These are phyloP conservation scores for Acanthosepion esculentum DNA, from an alignment of 2,888 invertebrate genomes.

Conservation along the genomic window DNA sequence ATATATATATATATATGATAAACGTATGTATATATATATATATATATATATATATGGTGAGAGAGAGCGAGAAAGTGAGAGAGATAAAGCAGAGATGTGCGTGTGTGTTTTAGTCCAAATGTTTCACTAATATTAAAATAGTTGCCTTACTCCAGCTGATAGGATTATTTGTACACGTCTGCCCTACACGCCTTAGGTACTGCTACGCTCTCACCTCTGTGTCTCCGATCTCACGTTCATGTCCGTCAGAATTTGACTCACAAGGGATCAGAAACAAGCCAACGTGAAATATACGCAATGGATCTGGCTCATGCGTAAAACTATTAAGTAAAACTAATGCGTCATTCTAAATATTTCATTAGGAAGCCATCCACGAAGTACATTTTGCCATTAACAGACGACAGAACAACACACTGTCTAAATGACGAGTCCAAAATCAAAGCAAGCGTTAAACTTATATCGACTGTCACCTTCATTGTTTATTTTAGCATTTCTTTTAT, in stretches of 20 bases:
- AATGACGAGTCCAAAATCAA: background rate
- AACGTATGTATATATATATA: no score
- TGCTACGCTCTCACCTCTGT: background rate
- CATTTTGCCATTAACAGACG: background rate
- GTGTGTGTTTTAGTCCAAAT: no score
- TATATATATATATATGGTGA: no score
- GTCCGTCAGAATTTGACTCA: background rate
- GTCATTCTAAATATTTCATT: background rate
- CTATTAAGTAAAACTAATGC: background rate
- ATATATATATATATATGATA: no score
- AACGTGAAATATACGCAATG: background rate
- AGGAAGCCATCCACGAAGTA: background rate
- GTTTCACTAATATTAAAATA: no score
- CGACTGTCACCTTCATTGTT: background rate
- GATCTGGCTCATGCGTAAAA: background rate
- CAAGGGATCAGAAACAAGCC: background rate
- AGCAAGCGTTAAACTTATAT: background rate
- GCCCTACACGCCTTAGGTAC: background rate
- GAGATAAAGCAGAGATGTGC: no score
- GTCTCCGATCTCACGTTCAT: background rate
- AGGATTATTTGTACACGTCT: background rate
- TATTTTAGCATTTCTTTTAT: background rate
- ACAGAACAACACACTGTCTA: background rate
- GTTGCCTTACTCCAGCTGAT: background rate
- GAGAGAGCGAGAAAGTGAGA: no score